A percentile compares a stretch with the other conserved stretches of the same genome.
Evolutionary conservation across 2,888 invertebrate genomes (phyloP).

Genomic region (Diplolepis rosae): DNA sequence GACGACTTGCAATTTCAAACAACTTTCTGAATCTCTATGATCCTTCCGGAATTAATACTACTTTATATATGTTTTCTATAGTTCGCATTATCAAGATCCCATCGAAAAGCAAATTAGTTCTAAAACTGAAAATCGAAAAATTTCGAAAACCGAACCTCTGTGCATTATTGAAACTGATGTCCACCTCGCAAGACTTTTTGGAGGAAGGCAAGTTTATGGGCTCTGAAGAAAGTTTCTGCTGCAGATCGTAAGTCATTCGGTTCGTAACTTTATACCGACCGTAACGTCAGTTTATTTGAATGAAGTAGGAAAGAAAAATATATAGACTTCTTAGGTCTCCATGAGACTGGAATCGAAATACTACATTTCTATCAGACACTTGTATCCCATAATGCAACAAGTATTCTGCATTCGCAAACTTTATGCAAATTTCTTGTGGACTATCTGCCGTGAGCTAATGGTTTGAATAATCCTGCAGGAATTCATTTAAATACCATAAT

Average conservation of each 20-base stretch:
- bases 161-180: conserved; percentile 13
- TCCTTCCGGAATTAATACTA: no score
- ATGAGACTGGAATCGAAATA: neutral
- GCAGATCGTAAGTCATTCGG: conserved; percentile 17
- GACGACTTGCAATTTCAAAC: no score
- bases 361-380: neutral
- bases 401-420: neutral
- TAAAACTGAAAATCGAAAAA: no score
- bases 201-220: conserved; percentile 12
- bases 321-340: neutral
- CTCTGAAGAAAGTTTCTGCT: conserved; percentile 19
- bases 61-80: no score
- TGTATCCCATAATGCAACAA: conserved; percentile 22
- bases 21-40: no score
- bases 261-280: conserved; percentile 9
- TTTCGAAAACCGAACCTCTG: neutral
- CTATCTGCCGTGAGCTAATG: neutral
- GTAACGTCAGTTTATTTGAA: conserved; percentile 19
- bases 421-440: neutral
- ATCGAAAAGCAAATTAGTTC: no score
- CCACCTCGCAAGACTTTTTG: neutral
- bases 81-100: no score
- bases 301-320: neutral
- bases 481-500: no score
- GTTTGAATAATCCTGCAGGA: neutral